Percentiles rank a stretch among this genome's conserved stretches.
Evolutionary conservation across 2,113 vertebrate genomes (phyloP).

Genomic region (Periophthalmodon schlosseri): DNA sequence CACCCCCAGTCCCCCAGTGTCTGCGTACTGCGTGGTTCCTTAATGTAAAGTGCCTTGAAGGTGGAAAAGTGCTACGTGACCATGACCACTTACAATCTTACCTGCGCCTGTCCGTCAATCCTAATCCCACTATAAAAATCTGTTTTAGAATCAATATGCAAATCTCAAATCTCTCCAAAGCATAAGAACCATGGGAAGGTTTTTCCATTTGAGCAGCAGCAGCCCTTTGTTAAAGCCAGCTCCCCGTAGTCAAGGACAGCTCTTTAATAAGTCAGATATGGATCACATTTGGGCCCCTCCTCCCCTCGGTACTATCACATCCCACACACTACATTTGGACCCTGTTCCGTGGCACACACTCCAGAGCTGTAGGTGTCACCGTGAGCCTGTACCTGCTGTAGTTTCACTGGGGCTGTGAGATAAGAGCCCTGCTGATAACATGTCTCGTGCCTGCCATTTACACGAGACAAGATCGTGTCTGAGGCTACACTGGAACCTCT

Average conservation of each 20-base stretch:
- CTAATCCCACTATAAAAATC: background rate
- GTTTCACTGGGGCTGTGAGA: constrained; percentile 64
- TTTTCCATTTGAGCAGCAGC: constrained; percentile 44
- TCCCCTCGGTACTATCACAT: constrained; percentile 52
- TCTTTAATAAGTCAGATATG: constrained; percentile 69
- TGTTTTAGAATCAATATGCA: background rate
- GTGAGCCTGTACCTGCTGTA: constrained; percentile 57
- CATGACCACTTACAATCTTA: too few relatives aligned
- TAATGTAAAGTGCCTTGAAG: too few relatives aligned
- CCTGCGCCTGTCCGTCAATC: background rate
- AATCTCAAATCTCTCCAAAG: background rate
- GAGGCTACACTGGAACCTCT: constrained; percentile 22
- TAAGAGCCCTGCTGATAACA: constrained; percentile 67
- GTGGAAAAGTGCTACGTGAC: too few relatives aligned
- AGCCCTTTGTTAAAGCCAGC: constrained; percentile 47
- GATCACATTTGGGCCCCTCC: constrained; percentile 64
- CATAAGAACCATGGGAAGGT: constrained; percentile 3
- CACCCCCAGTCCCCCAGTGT: too few relatives aligned
- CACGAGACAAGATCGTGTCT: constrained; percentile 50
- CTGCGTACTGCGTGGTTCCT: too few relatives aligned
- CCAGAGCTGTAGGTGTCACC: constrained; percentile 51
- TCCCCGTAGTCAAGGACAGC: constrained; percentile 63
- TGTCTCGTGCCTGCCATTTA: constrained; percentile 57
- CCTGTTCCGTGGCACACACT: constrained; percentile 62
- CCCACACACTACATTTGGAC: constrained; percentile 50